A percentile compares a stretch with the other conserved stretches of the same genome.
Conservation (phyloP, 2,888 invertebrate genomes). For the Drosophila fungiperda region DNA sequence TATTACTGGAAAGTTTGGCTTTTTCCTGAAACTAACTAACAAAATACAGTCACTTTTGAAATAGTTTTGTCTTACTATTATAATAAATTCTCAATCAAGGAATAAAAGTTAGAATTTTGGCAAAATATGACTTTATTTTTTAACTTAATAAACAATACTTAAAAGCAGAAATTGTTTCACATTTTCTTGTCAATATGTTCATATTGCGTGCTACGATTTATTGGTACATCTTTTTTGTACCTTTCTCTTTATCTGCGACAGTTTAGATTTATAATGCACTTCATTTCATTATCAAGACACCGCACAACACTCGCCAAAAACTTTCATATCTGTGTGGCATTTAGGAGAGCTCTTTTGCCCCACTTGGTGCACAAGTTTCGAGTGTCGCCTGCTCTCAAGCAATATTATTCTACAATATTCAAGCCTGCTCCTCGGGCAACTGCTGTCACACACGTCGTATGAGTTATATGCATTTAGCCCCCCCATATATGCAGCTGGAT, state of each 20-base stretch:
- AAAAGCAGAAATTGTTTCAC: background rate
- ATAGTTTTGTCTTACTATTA: background rate
- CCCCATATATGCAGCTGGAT: conserved; percentile 5
- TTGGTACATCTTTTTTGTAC: conserved; percentile 9
- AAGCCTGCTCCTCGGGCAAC: conserved; percentile 34
- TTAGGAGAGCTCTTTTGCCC: conserved; percentile 14
- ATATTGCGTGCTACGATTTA: conserved; percentile 2
- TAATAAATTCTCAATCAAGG: background rate
- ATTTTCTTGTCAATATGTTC: background rate
- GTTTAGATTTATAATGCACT: conserved; percentile 26
- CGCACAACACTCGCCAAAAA: conserved; percentile 21
- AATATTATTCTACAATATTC: conserved; percentile 4
- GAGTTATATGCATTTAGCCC: conserved; percentile 57
- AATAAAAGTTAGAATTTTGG: background rate
- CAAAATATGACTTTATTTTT: no score
- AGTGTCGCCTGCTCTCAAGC: conserved; percentile 28
- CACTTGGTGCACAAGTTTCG: conserved; percentile 17
- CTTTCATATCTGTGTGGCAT: conserved; percentile 38
- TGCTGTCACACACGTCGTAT: conserved; percentile 68
- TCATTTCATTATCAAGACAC: conserved; percentile 48
- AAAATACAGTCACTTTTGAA: background rate
- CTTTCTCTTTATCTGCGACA: background rate
- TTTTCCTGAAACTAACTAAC: background rate
- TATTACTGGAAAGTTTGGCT: background rate
- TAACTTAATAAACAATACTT: no score